Percentiles rank a stretch among this genome's conserved stretches.
Conservation (phyloP, 2,888 invertebrate genomes). For the Ommatoiulus sabulosus region DNA sequence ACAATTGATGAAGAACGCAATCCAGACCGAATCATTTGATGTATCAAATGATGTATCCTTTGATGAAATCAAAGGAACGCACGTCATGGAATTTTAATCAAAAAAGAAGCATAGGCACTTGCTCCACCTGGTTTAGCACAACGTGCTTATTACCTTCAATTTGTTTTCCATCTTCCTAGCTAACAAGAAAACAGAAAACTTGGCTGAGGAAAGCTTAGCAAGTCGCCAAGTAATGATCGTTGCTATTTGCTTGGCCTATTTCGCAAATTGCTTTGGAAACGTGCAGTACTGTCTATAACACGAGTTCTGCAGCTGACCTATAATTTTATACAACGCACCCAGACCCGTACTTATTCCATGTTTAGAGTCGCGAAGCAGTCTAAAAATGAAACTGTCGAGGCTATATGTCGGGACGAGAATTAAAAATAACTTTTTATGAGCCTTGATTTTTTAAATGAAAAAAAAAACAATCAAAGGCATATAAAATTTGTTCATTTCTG, state of each 20-base stretch:
- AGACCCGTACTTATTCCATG: background rate
- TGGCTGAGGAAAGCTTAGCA: background rate
- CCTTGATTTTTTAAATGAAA: background rate
- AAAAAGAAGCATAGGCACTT: no score
- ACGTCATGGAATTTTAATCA: no score
- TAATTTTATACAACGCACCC: background rate
- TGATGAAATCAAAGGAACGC: no score
- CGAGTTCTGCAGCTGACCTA: background rate
- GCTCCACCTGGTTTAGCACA: background rate
- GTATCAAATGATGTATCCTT: no score
- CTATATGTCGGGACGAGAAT: background rate
- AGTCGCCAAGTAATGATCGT: slow-evolving; percentile 25
- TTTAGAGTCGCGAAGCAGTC: background rate
- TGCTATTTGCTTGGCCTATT: slow-evolving; percentile 31
- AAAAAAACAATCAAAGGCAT: background rate
- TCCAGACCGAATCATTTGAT: no score
- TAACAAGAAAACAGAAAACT: slow-evolving; percentile 12
- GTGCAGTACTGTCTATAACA: background rate
- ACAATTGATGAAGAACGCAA: no score
- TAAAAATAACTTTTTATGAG: slow-evolving; percentile 1
- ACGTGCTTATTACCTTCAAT: background rate
- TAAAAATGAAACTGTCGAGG: background rate
- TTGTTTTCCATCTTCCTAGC: background rate
- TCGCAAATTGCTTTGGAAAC: background rate
- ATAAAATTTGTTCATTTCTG: no score